These are phyloP conservation scores for Altica lythri DNA, from an alignment of 2,888 invertebrate genomes.

Conservation along the genomic window DNA sequence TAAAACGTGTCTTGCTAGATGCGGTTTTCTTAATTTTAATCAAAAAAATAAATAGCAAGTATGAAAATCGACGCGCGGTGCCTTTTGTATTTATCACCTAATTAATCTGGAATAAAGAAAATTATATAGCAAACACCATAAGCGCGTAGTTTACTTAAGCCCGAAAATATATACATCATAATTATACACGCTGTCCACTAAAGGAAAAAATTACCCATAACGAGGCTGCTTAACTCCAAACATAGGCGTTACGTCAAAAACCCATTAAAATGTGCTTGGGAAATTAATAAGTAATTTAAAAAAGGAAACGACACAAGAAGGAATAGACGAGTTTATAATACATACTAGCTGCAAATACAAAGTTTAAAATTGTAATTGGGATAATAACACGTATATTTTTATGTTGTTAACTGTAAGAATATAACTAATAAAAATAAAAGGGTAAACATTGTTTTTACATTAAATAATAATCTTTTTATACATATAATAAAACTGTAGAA, in stretches of 20 bases:
- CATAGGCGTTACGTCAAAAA: neutral
- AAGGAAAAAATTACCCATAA: constrained; percentile 13
- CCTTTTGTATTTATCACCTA: constrained; percentile 23
- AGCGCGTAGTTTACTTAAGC: constrained; percentile 21
- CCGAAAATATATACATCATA: constrained; percentile 24
- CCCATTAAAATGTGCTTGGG: no score
- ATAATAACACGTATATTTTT: no score
- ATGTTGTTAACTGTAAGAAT: no score
- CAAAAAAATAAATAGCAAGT: constrained; percentile 4
- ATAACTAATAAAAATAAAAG: no score
- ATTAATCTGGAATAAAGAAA: constrained; percentile 24
- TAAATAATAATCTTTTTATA: no score
- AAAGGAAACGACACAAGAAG: no score
- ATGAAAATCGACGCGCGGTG: constrained; percentile 10
- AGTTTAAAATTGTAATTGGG: no score
- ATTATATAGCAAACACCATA: constrained; percentile 22
- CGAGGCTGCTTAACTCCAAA: neutral
- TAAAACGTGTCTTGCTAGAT: constrained; percentile 1
- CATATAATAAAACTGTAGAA: no score
- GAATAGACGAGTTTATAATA: no score
- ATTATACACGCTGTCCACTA: constrained; percentile 10
- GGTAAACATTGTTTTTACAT: no score
- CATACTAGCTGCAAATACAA: no score
- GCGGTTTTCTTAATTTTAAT: constrained; percentile 2
- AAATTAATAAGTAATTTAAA: no score